Base-by-base conservation (phyloP, 2,113 vertebrate genomes). In the Anhinga rufa region DNA sequence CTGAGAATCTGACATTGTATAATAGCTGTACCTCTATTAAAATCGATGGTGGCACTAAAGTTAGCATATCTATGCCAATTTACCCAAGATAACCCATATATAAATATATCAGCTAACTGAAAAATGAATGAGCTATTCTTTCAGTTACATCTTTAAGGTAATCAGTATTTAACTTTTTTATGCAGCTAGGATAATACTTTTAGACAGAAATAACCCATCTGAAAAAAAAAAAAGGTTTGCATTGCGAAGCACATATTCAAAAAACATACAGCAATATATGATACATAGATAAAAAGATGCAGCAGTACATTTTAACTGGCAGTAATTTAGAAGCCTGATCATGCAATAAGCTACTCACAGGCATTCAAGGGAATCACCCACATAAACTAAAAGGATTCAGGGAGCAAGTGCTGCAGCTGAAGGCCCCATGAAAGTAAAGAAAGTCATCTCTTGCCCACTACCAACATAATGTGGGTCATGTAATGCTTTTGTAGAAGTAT, bases 91-190 rank as follows among this genome's bases (percentile, higher is more conserved):
- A 95, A 93, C 52, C 36, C 57, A 36, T 58, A 82, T 62, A 92
- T 93, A 92, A 87, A 87, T 92, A 72, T 14, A 92, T 28, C 57
- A 85, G 65, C n/a, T 85, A 69, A 74, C 86, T 77, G 76, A 91
- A 95, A 94, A 93, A 85, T 65, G 52, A 91, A 74, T 90, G 52
- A 88, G 18, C 7, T 6, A 38, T 76, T 87, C 26, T 90, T 94
- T 81, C 82, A 88, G 72, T 68, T 92, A 78, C 10, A 19, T 64
- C 46, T 91, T 85, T 85, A 48, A 83, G 44, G 57, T 69, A 85
- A 91, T 76, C 68, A 44, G 11, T 46, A 82, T 85, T 89, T 62
- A 95, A 91, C 65, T 58, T 77, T 65, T 58, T 74, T 80, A 77
- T 92, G 86, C 51, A 85, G 22, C 16, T 80, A 62, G 54, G 44